A percentile compares a stretch with the other conserved stretches of the same genome.
phyloP scores from a whole-genome alignment of 2,888 invertebrate genomes.

The Allolobophora icterica region DNA sequence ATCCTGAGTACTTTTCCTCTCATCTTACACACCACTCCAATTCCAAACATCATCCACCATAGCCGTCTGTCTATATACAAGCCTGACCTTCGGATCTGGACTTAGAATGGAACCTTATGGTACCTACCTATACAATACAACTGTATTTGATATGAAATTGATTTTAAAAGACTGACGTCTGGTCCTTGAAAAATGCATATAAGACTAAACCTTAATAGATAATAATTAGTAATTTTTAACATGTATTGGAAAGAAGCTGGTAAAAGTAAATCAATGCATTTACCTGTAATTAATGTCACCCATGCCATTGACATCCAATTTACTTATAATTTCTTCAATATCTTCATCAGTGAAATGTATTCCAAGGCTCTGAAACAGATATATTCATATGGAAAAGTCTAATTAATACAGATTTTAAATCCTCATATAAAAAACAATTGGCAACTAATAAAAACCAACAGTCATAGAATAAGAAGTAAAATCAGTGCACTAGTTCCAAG shows the following conservation, averaged over 20 bases:
- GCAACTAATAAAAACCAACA: background rate
- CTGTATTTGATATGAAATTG: too few relatives aligned
- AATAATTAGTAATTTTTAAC: background rate
- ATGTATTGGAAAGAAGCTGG: background rate
- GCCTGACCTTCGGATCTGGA: too few relatives aligned
- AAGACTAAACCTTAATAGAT: background rate
- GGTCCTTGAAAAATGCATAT: background rate
- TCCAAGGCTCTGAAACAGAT: conserved; percentile 46
- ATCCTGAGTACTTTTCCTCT: too few relatives aligned
- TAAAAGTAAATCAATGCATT: background rate
- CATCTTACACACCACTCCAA: too few relatives aligned
- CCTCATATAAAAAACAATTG: background rate
- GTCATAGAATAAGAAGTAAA: background rate
- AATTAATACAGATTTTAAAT: background rate
- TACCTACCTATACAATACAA: too few relatives aligned
- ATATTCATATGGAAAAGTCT: background rate
- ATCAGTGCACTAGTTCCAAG: background rate
- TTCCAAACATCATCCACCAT: too few relatives aligned
- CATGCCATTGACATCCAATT: conserved; percentile 62
- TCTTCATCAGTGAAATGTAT: conserved; percentile 61
- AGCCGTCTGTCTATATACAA: too few relatives aligned
- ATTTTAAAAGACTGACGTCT: background rate
- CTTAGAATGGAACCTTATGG: too few relatives aligned
- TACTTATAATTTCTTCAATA: conserved; percentile 56
- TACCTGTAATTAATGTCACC: conserved; percentile 65